Evolutionary conservation across 1,140 invertebrate genomes (phyloP), one percentile per base, ranked within the genome.

Genomic region (Nasonia longicornis): DNA sequence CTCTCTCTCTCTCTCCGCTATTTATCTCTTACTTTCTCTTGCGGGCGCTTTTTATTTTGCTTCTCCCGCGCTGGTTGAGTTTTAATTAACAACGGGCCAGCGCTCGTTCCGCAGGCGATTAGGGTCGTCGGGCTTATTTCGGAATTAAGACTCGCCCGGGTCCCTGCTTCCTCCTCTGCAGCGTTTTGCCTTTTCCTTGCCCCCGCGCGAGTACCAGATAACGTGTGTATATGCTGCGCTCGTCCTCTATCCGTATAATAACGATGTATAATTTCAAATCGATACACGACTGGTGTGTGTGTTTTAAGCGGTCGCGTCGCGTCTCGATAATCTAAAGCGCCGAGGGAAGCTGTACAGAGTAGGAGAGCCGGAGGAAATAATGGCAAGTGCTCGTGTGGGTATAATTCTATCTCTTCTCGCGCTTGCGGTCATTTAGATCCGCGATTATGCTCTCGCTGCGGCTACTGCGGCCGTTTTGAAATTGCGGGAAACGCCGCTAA

Each of bases 81-180:
- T 85, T 86, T 86, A 86, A 86, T 86, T 86, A 86, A 86, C 84
- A 86, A 84, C 78, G 82, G 74, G 73, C 75, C 79, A 85, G 84
- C 79, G 81, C 83, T 84, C 84, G 78, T 83, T 84, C 84, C 82
- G 83, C 84, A 80, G 81, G 83, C 84, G 85, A 84, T 85, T 84
- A 85, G 82, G 84, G 85, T 85, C 84, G 79, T 79, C 72, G 45
- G 80, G 85, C 80, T 85, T 86, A 85, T 80, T 77, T 76, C 80
- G 73, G 48, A 81, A 81, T 81, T 81, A 76, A 81, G 73, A 80
- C n/a, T 45, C 22, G 48, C 6, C 63, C 63, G 42, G 3, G n/a
- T 52, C 71, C 6, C 45, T 52, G 8, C 20, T 14, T 35, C 63
- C 2, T 38, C 6, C 7, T 58, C 35, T 42, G 11, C 22, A 2